These are phyloP conservation scores for Bimastos eiseni DNA, from an alignment of 2,888 invertebrate species.

Conservation along the genomic window DNA sequence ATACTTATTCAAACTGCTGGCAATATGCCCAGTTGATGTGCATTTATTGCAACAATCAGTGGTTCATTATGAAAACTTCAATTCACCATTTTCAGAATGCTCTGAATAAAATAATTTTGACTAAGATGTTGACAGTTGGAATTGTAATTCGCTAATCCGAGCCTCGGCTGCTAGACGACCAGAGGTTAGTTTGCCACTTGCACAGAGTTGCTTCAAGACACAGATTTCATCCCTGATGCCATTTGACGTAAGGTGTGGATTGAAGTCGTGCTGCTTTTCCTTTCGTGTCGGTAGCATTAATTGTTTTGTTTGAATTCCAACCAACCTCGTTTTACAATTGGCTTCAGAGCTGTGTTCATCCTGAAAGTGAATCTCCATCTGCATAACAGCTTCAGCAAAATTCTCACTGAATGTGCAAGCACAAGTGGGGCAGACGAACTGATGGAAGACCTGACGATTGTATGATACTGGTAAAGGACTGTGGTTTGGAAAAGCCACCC, in stretches of 20 bases:
- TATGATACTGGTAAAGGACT: not conserved
- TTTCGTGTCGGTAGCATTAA: not conserved
- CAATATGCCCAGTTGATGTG: not conserved
- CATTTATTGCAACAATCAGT: not conserved
- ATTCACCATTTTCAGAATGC: not conserved
- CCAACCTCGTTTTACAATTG: not conserved
- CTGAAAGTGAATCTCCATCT: not conserved
- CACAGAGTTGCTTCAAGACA: not conserved
- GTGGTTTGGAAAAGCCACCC: not conserved
- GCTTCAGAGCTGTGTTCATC: not conserved
- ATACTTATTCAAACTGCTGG: too few relatives aligned
- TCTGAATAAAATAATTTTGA: not conserved
- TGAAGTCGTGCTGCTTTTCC: slow-evolving; percentile 20
- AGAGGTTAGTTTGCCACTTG: not conserved
- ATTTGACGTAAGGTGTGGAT: not conserved
- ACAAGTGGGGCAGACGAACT: not conserved
- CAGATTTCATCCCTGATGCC: slow-evolving; percentile 22
- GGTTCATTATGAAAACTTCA: not conserved
- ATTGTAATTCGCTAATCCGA: not conserved
- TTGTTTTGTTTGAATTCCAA: slow-evolving; percentile 13
- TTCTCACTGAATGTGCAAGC: not conserved
- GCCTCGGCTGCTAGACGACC: not conserved
- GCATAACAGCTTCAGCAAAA: not conserved
- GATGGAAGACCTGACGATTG: slow-evolving; percentile 7
- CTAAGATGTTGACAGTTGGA: not conserved